Conservation (phyloP, 2,888 invertebrate species). For the Tiphia femorata region DNA sequence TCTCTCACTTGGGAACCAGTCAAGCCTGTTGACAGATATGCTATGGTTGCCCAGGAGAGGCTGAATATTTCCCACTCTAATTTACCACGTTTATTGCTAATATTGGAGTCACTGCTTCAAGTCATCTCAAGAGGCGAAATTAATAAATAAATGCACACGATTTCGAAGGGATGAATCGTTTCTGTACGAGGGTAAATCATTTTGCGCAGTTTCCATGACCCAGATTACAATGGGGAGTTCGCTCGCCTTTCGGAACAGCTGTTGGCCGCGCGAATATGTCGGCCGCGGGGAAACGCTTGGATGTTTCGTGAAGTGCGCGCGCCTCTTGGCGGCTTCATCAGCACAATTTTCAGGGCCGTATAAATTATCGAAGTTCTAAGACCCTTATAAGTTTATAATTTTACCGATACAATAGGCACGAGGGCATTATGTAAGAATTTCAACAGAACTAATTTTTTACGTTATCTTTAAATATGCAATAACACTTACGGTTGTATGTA, state of each 20-base stretch:
- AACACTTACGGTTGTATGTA: no score
- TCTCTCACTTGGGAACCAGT: slow-evolving; percentile 57
- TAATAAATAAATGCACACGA: slow-evolving; percentile 16
- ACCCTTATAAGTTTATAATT: slow-evolving; percentile 25
- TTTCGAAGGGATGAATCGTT: slow-evolving; percentile 29
- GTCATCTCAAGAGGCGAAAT: slow-evolving; percentile 26
- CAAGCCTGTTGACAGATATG: slow-evolving; percentile 60
- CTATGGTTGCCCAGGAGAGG: slow-evolving; percentile 44
- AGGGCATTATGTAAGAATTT: no score
- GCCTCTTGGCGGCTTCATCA: slow-evolving; percentile 66
- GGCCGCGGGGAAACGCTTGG: slow-evolving; percentile 62
- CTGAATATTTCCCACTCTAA: slow-evolving; percentile 39
- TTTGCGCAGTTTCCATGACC: slow-evolving; percentile 69
- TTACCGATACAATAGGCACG: no score
- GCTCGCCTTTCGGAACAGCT: slow-evolving; percentile 68
- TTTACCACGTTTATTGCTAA: slow-evolving; percentile 26
- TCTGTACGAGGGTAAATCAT: slow-evolving; percentile 41
- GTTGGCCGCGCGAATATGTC: slow-evolving; percentile 65
- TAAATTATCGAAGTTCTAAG: slow-evolving; percentile 31
- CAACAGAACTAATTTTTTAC: no score
- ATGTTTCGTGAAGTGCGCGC: slow-evolving; percentile 63
- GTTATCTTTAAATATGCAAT: no score
- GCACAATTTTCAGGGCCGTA: slow-evolving; percentile 61
- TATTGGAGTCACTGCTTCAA: slow-evolving; percentile 4
- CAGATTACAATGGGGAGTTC: slow-evolving; percentile 67